Conservation (phyloP, 2,113 vertebrate genomes). For the Oryzias melastigma region DNA sequence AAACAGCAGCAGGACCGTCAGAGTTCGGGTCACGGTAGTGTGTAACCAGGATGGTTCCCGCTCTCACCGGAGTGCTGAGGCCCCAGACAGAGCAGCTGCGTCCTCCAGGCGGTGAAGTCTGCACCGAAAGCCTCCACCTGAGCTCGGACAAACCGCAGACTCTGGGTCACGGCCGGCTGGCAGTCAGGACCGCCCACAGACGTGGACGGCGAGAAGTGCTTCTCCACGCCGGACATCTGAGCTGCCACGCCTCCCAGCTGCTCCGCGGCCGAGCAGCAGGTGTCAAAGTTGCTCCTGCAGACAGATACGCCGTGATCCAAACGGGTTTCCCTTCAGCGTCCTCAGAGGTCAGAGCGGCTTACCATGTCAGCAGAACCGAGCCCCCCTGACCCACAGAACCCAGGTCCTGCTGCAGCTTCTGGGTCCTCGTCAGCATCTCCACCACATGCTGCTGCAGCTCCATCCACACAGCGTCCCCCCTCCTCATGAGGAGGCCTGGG, state of each 20-base stretch:
- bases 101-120: constrained; percentile 88
- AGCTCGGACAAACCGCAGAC: constrained; percentile 80
- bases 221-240: constrained; percentile 80
- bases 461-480: constrained; percentile 80
- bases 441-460: constrained; percentile 66
- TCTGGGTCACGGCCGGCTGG: constrained; percentile 77
- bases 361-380: constrained; percentile 87
- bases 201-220: constrained; percentile 77
- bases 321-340: fast-evolving
- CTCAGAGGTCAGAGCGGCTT: not conserved
- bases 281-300: constrained; percentile 84
- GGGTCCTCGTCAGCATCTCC: constrained; percentile 67
- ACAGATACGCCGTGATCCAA: not conserved
- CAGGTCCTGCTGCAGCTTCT: constrained; percentile 77
- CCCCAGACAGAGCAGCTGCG: constrained; percentile 74
- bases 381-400: constrained; percentile 74
- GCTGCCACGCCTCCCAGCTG: constrained; percentile 77
- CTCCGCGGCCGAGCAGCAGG: constrained; percentile 79
- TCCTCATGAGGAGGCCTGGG: constrained; percentile 80
- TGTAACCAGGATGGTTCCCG: not conserved
- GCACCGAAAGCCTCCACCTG: constrained; percentile 75
- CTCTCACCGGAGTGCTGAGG: constrained; percentile 57
- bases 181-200: constrained; percentile 42
- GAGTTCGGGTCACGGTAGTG: not conserved
- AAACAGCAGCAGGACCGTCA: not conserved